phyloP scores from a whole-genome alignment of 2,888 invertebrate genomes.

The Cerastis leucographa region DNA sequence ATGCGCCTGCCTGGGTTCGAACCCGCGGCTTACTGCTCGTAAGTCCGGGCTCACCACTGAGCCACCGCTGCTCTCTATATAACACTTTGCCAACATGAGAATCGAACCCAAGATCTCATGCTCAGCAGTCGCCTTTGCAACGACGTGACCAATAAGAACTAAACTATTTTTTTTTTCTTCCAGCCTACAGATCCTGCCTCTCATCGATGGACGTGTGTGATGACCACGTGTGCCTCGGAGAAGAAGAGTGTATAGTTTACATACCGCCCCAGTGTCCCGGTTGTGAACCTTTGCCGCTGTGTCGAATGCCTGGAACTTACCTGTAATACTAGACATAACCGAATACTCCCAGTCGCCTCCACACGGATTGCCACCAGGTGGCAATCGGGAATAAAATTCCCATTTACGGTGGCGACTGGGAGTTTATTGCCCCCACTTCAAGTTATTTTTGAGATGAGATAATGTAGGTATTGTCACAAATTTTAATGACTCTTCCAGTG shows the following conservation, averaged over 20 bases:
- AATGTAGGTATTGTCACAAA: neutral
- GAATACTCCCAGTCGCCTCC: too few species aligned
- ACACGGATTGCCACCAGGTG: too few species aligned
- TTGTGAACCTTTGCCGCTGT: constrained; percentile 83
- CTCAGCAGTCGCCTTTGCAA: neutral
- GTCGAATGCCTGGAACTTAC: constrained; percentile 63
- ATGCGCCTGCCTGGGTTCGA: too few species aligned
- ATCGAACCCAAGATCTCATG: neutral
- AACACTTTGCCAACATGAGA: too few species aligned
- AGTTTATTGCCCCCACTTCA: too few species aligned
- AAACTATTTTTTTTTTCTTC: neutral
- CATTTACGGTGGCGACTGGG: too few species aligned
- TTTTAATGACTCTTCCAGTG: neutral
- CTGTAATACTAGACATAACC: neutral
- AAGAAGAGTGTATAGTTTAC: constrained; percentile 81
- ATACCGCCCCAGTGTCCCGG: constrained; percentile 81
- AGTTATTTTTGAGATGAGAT: neutral
- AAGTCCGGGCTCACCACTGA: too few species aligned
- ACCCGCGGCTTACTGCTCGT: too few species aligned
- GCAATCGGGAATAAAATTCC: too few species aligned
- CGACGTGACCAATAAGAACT: neutral
- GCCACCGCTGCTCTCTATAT: too few species aligned
- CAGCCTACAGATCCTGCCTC: constrained; percentile 84
- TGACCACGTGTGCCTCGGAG: constrained; percentile 81
- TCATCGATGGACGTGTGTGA: constrained; percentile 80